Evolutionary conservation across 2,113 vertebrate species (phyloP).

Genomic region (Gadus macrocephalus): DNA sequence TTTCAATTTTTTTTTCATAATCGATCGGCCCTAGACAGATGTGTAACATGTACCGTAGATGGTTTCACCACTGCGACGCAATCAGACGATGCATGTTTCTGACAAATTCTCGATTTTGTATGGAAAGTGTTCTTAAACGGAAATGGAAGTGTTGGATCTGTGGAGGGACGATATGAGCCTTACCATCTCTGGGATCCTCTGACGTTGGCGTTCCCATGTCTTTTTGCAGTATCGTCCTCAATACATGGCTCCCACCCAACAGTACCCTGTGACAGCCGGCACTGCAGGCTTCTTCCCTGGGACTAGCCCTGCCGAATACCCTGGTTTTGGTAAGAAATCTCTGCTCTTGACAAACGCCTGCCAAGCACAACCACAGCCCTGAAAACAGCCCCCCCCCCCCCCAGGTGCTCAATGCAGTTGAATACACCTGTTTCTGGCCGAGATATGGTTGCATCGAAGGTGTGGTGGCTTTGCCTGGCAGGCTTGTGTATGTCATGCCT

Average conservation of each 20-base stretch:
- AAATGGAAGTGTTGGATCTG: no score
- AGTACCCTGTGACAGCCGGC: constrained; percentile 88
- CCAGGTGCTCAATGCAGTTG: not conserved
- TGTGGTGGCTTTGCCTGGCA: constrained; percentile 49
- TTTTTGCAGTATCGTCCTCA: constrained; percentile 81
- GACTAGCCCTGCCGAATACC: constrained; percentile 88
- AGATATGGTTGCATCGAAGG: not conserved
- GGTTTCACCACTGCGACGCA: no score
- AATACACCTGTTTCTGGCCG: not conserved
- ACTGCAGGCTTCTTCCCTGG: constrained; percentile 87
- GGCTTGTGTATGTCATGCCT: constrained; percentile 27
- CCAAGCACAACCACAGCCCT: constrained; percentile 38
- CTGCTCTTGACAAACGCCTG: constrained; percentile 20
- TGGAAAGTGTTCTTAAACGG: no score
- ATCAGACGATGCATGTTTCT: no score
- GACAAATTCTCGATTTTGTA: no score
- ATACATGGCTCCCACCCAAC: constrained; percentile 88
- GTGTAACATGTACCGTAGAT: no score
- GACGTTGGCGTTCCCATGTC: not conserved
- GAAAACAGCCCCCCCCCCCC: not conserved
- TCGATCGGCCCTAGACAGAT: no score
- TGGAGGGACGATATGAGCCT: no score
- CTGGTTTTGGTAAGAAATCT: constrained; percentile 83
- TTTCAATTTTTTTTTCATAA: no score
- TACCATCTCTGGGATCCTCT: no score